Conservation (phyloP, 2,888 invertebrate genomes). For the Stratiomys singularior region DNA sequence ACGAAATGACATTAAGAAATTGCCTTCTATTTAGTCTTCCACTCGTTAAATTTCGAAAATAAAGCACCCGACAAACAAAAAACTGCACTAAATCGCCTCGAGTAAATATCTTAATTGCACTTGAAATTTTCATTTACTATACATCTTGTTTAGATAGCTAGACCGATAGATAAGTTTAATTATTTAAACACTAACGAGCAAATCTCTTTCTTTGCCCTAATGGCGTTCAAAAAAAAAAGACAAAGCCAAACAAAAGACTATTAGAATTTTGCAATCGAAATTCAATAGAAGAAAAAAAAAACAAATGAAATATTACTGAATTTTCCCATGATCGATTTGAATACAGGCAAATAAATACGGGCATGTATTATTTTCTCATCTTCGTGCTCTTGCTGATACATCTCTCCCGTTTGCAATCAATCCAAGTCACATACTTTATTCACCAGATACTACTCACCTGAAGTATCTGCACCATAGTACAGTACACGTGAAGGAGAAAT, state of each 20-base stretch:
- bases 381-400: not conserved
- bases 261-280: not conserved
- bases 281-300: not conserved
- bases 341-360: not conserved
- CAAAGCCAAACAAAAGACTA: not conserved
- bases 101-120: too few relatives aligned
- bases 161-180: too few relatives aligned
- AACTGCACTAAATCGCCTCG: too few relatives aligned
- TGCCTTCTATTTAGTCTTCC: too few relatives aligned
- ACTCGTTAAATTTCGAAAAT: too few relatives aligned
- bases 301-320: not conserved
- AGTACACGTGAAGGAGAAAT: constrained; percentile 24
- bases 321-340: not conserved
- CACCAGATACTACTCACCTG: not conserved
- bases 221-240: too few relatives aligned
- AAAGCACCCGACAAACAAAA: too few relatives aligned
- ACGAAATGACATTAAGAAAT: too few relatives aligned
- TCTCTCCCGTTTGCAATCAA: not conserved
- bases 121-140: too few relatives aligned
- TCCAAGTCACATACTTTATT: not conserved
- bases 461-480: not conserved
- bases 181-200: too few relatives aligned
- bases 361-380: not conserved
- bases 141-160: too few relatives aligned
- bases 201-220: too few relatives aligned